Evolutionary conservation across 2,888 invertebrate genomes (phyloP).

Genomic region (Aricia artaxerxes): DNA sequence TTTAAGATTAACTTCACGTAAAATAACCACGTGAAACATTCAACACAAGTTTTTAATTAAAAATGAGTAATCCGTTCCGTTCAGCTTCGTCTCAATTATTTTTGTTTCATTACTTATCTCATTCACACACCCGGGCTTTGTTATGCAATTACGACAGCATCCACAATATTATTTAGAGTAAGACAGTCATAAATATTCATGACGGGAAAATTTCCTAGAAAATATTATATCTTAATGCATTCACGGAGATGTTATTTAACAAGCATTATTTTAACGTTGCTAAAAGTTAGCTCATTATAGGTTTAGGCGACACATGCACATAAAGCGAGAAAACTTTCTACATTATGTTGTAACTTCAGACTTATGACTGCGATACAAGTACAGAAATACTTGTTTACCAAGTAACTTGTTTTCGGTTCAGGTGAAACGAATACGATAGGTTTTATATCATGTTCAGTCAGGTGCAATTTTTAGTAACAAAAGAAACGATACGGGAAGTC

Average conservation of each 20-base stretch:
- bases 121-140: slow-evolving; percentile 6
- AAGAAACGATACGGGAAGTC: background rate
- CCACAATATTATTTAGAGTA: slow-evolving; percentile 5
- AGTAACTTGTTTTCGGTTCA: background rate
- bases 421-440: background rate
- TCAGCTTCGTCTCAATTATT: slow-evolving; percentile 3
- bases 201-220: background rate
- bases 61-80: background rate
- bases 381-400: background rate
- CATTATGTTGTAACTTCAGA: slow-evolving; percentile 1
- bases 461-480: background rate
- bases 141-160: slow-evolving; percentile 12
- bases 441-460: background rate
- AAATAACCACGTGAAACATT: background rate
- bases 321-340: background rate
- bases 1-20: background rate
- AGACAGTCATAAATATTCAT: slow-evolving; percentile 11
- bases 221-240: background rate
- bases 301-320: slow-evolving; percentile 3
- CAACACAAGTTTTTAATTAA: background rate
- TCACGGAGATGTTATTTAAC: background rate
- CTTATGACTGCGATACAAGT: background rate
- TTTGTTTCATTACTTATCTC: slow-evolving; percentile 19
- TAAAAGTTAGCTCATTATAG: slow-evolving; percentile 4
- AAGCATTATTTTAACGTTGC: background rate